phyloP scores from a whole-genome alignment of 1,140 invertebrate genomes.

The Drosophila auraria region DNA sequence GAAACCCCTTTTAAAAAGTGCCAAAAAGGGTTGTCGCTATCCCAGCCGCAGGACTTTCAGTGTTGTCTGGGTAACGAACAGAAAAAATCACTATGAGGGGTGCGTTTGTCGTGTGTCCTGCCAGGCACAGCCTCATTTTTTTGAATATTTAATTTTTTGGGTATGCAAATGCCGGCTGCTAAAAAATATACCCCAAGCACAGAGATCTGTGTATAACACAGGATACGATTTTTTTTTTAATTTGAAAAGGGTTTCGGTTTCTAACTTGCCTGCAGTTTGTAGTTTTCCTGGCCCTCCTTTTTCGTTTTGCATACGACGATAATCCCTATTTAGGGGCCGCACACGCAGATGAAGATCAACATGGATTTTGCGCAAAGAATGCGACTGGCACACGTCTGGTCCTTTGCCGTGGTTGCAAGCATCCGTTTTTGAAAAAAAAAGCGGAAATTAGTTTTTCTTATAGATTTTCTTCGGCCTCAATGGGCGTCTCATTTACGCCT shows the following conservation, averaged over 20 bases:
- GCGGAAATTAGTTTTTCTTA: conserved; percentile 76
- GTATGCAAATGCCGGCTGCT: conserved; percentile 76
- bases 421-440: conserved; percentile 39
- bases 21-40: conserved; percentile 70
- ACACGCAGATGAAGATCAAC: conserved; percentile 59
- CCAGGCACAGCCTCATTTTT: conserved; percentile 72
- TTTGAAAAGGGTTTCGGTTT: conserved; percentile 71
- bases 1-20: conserved; percentile 67
- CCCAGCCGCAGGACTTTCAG: conserved; percentile 64
- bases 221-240: conserved; percentile 40
- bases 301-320: conserved; percentile 57
- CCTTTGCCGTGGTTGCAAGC: conserved; percentile 17
- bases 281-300: conserved; percentile 36
- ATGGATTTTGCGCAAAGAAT: conserved; percentile 71
- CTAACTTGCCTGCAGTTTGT: conserved; percentile 48
- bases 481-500: conserved; percentile 79
- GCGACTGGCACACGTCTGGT: conserved; percentile 70
- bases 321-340: conserved; percentile 70
- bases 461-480: conserved; percentile 38
- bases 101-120: conserved; percentile 77
- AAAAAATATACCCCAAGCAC: conserved; percentile 56
- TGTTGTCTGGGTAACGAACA: conserved; percentile 71
- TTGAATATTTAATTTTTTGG: conserved; percentile 68
- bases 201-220: conserved; percentile 27
- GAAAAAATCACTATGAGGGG: conserved; percentile 64